A percentile compares a stretch with the other conserved stretches of the same genome.
Conservation (phyloP, 92 coral and sea anemone genomes). For the Epizoanthus fatuus region DNA sequence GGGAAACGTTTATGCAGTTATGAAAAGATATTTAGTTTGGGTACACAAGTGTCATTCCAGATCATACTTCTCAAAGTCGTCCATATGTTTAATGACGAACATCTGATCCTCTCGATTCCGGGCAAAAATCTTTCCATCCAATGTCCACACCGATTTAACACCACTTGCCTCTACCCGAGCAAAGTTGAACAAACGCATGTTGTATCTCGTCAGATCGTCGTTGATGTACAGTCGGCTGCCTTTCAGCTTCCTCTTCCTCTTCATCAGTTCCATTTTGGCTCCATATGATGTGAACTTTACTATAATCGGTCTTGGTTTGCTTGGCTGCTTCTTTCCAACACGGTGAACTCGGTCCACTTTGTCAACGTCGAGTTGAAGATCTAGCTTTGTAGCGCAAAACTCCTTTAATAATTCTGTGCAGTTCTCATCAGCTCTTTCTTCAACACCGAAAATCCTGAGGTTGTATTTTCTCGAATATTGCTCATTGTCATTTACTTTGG, state of each 20-base stretch:
- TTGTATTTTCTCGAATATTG: conserved; percentile 52
- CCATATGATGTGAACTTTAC: conserved; percentile 16
- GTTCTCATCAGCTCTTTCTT: conserved; percentile 37
- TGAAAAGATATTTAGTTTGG: conserved; percentile 3
- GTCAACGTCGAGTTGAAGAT: not conserved
- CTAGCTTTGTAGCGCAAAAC: conserved; percentile 31
- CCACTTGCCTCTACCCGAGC: conserved; percentile 14
- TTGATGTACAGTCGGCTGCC: conserved; percentile 37
- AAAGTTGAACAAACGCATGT: conserved; percentile 15
- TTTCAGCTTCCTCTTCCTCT: conserved; percentile 10
- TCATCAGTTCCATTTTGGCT: conserved; percentile 13
- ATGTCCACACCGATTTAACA: conserved; percentile 23
- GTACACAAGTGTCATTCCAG: conserved; percentile 26
- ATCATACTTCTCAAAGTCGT: conserved; percentile 29
- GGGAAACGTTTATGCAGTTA: not conserved
- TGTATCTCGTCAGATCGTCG: conserved; percentile 43
- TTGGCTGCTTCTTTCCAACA: conserved; percentile 12
- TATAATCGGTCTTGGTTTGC: conserved; percentile 6
- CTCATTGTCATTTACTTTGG: conserved; percentile 44
- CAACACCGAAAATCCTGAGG: conserved; percentile 31
- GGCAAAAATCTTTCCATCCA: conserved; percentile 5
- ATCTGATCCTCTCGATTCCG: conserved; percentile 32
- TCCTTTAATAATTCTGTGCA: conserved; percentile 18
- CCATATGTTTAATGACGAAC: conserved; percentile 27
- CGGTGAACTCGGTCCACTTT: conserved; percentile 44